Evolutionary conservation across 53 echinoderm and acorn worm species (phyloP).

Genomic region (Zoroaster sp.): DNA sequence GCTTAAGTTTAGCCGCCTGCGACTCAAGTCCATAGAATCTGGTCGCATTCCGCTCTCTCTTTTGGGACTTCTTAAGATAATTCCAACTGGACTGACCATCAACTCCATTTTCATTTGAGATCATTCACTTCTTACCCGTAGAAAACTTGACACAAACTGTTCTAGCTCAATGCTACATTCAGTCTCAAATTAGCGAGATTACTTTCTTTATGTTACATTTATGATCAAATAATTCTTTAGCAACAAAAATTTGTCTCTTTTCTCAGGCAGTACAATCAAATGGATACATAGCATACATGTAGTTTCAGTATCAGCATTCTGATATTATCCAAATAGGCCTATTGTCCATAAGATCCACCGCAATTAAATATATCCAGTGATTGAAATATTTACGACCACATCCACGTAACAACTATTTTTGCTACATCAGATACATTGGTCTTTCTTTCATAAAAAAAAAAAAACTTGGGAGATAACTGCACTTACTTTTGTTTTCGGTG

Average conservation of each 20-base stretch:
- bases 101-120: slow-evolving; percentile 5
- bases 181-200: too few species aligned
- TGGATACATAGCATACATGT: too few species aligned
- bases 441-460: neutral
- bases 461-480: neutral
- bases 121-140: too few species aligned
- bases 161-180: neutral
- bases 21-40: slow-evolving; percentile 49
- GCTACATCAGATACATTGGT: neutral
- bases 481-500: neutral
- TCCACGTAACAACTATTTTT: neutral
- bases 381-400: neutral
- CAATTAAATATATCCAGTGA: neutral
- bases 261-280: too few species aligned
- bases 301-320: too few species aligned
- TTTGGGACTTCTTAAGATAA: slow-evolving; percentile 3
- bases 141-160: neutral
- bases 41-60: slow-evolving; percentile 19
- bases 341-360: too few species aligned
- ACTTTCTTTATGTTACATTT: too few species aligned
- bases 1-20: slow-evolving; percentile 21
- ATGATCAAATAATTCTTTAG: too few species aligned
- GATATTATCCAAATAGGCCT: too few species aligned
- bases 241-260: too few species aligned
- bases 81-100: slow-evolving; percentile 12